Conservation (phyloP, 2,113 vertebrate genomes). For the Ivindomyrus marchei region DNA sequence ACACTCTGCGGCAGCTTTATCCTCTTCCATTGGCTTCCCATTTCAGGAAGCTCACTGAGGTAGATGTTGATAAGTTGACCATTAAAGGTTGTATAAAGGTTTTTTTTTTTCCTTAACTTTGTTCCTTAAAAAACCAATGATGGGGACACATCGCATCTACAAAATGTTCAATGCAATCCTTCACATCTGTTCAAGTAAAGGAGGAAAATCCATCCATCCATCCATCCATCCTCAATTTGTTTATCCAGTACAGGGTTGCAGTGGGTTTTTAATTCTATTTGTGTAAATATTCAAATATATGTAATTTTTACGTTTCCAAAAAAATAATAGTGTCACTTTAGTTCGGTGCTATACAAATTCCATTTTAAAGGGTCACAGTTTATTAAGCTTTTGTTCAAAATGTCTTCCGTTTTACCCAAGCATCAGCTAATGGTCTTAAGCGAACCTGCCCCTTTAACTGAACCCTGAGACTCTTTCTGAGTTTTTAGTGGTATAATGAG, state of each 20-base stretch:
- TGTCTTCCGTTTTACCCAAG: not conserved
- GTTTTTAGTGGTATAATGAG: not conserved
- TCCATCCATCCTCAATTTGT: not conserved
- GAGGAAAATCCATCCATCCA: not conserved
- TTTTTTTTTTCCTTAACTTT: not conserved
- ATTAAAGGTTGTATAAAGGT: not conserved
- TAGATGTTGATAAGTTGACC: not conserved
- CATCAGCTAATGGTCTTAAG: not conserved
- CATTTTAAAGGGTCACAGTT: not conserved
- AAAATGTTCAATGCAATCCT: not conserved
- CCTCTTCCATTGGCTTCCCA: not conserved
- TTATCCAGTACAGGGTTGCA: not conserved
- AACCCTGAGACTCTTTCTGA: not conserved
- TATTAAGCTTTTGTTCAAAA: not conserved
- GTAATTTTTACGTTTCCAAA: not conserved
- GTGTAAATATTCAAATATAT: not conserved
- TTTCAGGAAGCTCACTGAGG: not conserved
- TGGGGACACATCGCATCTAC: not conserved
- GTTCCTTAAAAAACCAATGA: not conserved
- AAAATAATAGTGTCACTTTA: not conserved
- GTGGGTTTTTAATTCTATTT: not conserved
- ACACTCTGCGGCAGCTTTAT: not conserved
- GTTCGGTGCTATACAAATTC: not conserved
- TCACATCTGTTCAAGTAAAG: not conserved
- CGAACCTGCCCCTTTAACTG: not conserved